Evolutionary conservation across 2,113 vertebrate genomes (phyloP), one percentile per base, ranked within the genome.

Genomic region (Rhizomys pruinosus): DNA sequence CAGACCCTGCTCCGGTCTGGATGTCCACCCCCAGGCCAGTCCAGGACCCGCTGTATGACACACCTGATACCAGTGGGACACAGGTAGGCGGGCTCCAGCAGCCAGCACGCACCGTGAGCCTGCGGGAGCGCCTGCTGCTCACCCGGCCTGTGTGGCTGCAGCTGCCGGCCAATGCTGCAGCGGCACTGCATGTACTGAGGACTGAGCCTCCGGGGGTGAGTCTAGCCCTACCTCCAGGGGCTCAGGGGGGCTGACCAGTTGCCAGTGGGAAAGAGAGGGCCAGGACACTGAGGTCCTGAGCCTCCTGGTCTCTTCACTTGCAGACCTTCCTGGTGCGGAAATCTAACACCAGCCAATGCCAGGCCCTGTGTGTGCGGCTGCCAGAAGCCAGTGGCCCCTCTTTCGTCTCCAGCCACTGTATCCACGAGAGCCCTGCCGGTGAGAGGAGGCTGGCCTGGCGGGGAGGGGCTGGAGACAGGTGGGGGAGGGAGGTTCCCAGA

Each of bases 141-240:
- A 99, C 99, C 52, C 99, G 99, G 88, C 98, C 98, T 0, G 98
- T 99, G 95, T 99, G 99, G 99, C 98, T 99, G 52, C 99, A 99
- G 98, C 98, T 99, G 78, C 98, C 98, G 55, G 98, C 99, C 97
- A 99, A 98, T 73, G 98, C 98, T 0, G 99, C 99, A 7, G 98
- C 98, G 0, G 98, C 99, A 13, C 97, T 99, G 92, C 98, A 99
- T 59, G 98, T 99, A 95, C 98, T 99, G 96, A 98, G 99, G 93
- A 98, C 98, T 16, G 98, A 99, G 96, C 98, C 98, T 23, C 98
- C 98, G 0, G 99, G 99, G 98, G 99, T 99, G 97, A 98, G 98
- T 96, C 73, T 25, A 0, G 19, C 9, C n/a, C 77, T 3, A 0
- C 3, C 16, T 25, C 2, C 7, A 12, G 9, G 85, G 64, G n/a